Evolutionary conservation across 2,113 vertebrate species (phyloP), one percentile per base, ranked within the genome.

Genomic region (Euleptes europaea): DNA sequence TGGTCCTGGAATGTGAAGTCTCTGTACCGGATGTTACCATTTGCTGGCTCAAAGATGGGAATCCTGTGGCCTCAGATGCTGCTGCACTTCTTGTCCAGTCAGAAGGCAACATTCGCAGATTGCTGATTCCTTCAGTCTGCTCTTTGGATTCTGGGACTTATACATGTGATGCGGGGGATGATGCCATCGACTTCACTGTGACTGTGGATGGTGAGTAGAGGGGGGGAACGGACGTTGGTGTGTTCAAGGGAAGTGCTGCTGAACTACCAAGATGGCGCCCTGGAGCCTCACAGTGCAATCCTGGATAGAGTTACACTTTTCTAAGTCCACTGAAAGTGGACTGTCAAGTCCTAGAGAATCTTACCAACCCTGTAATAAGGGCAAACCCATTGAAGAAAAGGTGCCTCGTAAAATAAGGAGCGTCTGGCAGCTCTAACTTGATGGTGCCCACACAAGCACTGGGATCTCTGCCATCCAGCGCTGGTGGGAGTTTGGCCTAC

Each of bases 41-140:
- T 85, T 85, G 87, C 86, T 96, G 95, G 94, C 92, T 93, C 91
- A 95, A 95, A 87, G 95, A 97, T 66, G 96, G 95, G 82, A 89
- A 89, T 60, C 92, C 96, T 0, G 92, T 96, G 91, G 91, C 95
- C 80, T 92, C 92, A 85, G 92, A 89, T 0, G 95, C 90, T 0
- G 95, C 88, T 0, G 12, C 95, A 89, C 90, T 92, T 2, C 91
- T 93, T 79, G 74, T 95, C 81, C 94, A 96, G 89, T 93, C 96
- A 84, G 95, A 97, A 84, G 93, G 86, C 83, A 92, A 79, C 84
- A 82, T 73, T 79, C 93, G 93, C 90, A 94, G 93, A 83, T 87
- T 93, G 90, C 83, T 95, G 91, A 92, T 95, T 91, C 90, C 91
- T 80, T 92, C 93, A 28, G 88, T 90, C 69, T 83, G 91, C 21